These are phyloP conservation scores for Tortricodes alternella DNA, from an alignment of 2,888 invertebrate species.

Conservation along the genomic window DNA sequence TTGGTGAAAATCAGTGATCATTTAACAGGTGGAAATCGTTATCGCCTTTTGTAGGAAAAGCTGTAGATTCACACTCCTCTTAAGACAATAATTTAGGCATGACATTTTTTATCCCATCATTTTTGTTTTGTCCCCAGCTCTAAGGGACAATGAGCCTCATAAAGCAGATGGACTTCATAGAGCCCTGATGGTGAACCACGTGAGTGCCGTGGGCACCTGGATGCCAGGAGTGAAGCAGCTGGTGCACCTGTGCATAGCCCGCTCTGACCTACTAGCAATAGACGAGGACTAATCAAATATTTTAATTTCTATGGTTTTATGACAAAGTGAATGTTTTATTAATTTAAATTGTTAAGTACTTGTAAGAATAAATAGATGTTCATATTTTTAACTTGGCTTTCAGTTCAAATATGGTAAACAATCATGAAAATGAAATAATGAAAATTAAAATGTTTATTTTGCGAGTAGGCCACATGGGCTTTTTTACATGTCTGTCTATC, in stretches of 20 bases:
- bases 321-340: not conserved
- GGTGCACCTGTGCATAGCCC: slow-evolving; percentile 74
- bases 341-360: not conserved
- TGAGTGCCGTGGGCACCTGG: slow-evolving; percentile 82
- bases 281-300: slow-evolving; percentile 54
- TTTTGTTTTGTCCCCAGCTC: no score
- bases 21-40: no score
- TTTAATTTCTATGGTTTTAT: no score
- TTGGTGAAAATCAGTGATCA: no score
- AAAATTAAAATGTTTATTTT: no score
- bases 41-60: no score
- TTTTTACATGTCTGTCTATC: no score
- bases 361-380: slow-evolving; percentile 4
- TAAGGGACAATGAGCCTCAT: slow-evolving; percentile 69
- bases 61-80: not conserved
- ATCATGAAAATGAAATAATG: no score
- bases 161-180: slow-evolving; percentile 83
- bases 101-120: no score
- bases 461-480: no score
- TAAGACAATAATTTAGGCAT: not conserved
- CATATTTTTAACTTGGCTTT: slow-evolving; percentile 4
- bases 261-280: slow-evolving; percentile 67
- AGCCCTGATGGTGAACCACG: slow-evolving; percentile 83
- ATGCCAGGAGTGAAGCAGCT: slow-evolving; percentile 85
- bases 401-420: not conserved